These are phyloP conservation scores for Talpa occidentalis DNA, from an alignment of 2,113 vertebrate species.

Conservation along the genomic window DNA sequence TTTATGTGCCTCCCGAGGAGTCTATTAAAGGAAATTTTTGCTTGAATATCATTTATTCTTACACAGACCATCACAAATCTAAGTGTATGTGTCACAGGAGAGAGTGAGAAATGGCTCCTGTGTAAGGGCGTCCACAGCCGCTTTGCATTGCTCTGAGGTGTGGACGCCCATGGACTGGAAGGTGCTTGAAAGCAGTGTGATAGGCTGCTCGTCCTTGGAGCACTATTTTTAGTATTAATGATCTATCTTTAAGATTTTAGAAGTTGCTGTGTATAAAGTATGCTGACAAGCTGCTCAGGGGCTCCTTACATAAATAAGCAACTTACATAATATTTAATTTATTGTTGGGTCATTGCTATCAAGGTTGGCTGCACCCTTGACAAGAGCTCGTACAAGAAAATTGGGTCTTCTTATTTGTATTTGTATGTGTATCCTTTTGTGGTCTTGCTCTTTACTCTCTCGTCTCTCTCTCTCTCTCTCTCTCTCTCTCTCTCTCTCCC, in stretches of 20 bases:
- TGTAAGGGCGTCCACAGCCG: not conserved
- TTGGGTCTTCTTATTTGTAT: not conserved
- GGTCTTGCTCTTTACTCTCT: not conserved
- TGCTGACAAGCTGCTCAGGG: not conserved
- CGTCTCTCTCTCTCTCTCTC: not conserved
- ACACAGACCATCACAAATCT: no score
- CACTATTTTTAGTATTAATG: not conserved
- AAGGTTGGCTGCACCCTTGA: not conserved
- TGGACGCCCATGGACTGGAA: not conserved
- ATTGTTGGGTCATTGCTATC: not conserved
- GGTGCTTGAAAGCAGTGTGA: not conserved
- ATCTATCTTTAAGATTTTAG: not conserved
- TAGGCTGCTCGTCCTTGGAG: not conserved
- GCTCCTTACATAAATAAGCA: not conserved
- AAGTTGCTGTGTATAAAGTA: not conserved
- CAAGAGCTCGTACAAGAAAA: not conserved
- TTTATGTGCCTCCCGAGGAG: not conserved
- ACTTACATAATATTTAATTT: no score
- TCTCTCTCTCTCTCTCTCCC: not conserved
- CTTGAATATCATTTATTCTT: not conserved
- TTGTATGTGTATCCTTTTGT: not conserved
- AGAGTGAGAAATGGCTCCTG: no score
- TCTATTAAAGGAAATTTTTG: not conserved
- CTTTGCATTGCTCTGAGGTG: not conserved
- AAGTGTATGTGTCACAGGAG: not conserved